Conservation (phyloP, 2,113 vertebrate genomes). For the Shinisaurus crocodilurus region DNA sequence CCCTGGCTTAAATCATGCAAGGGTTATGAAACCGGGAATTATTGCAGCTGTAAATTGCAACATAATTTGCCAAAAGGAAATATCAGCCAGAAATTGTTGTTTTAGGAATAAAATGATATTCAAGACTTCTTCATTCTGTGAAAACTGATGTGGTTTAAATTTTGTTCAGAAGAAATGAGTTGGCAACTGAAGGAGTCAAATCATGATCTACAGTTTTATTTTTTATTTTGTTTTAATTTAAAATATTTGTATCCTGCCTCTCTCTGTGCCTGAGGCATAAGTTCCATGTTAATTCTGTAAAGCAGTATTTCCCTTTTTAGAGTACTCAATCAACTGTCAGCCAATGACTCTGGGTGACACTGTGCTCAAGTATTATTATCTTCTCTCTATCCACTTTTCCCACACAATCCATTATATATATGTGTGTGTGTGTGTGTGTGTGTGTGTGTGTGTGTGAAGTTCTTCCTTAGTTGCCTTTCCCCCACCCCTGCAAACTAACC, state of each 20-base stretch:
- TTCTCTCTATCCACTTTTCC: neutral
- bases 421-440: neutral
- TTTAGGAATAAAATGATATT: constrained; percentile 49
- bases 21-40: constrained; percentile 67
- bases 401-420: neutral
- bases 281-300: too few relatives aligned
- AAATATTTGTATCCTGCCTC: neutral
- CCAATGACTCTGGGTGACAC: neutral
- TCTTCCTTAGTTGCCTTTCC: neutral
- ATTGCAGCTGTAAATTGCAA: constrained; percentile 48
- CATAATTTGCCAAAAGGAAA: constrained; percentile 52
- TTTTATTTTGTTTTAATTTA: neutral
- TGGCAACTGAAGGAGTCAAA: neutral
- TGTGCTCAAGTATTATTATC: neutral
- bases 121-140: constrained; percentile 27
- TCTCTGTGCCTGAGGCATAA: neutral
- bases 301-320: neutral
- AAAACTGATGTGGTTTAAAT: constrained; percentile 24
- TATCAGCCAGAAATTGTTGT: constrained; percentile 57
- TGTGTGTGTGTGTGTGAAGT: neutral
- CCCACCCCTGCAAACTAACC: too few relatives aligned
- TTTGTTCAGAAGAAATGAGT: constrained; percentile 9
- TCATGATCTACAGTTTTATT: constrained; percentile 7
- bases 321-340: neutral
- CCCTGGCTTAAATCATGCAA: neutral